phyloP scores from a whole-genome alignment of 1,140 invertebrate species.

The Solen grandis region DNA sequence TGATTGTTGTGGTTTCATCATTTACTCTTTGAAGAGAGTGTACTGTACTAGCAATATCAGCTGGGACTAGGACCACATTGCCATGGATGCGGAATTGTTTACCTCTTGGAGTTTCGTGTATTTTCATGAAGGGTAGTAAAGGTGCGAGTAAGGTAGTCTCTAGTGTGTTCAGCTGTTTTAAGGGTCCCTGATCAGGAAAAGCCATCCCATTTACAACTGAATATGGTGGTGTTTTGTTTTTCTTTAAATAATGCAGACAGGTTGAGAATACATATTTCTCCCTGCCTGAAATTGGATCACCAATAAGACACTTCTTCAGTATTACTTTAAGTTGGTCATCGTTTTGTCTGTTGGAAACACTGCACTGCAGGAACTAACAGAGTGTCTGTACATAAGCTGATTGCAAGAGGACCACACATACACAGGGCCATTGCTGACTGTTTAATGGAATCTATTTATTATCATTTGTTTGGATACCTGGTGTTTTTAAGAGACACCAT shows the following conservation, averaged over 20 bases:
- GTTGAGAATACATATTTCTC: constrained; percentile 44
- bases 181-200: constrained; percentile 28
- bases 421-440: constrained; percentile 37
- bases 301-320: too few relatives aligned
- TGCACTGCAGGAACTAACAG: constrained; percentile 27
- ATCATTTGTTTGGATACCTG: neutral
- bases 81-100: constrained; percentile 42
- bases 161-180: constrained; percentile 33
- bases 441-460: constrained; percentile 31
- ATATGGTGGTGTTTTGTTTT: constrained; percentile 42
- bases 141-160: constrained; percentile 38
- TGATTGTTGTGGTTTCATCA: constrained; percentile 49
- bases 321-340: neutral
- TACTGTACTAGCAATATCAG: constrained; percentile 42
- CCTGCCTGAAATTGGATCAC: too few relatives aligned
- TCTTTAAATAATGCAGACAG: constrained; percentile 30
- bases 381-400: constrained; percentile 47
- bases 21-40: constrained; percentile 21
- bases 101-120: constrained; percentile 51
- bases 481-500: neutral
- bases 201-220: constrained; percentile 49
- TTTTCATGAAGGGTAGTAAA: constrained; percentile 50
- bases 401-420: constrained; percentile 44
- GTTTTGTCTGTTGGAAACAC: constrained; percentile 6
- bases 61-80: constrained; percentile 54